These are phyloP conservation scores for Rotaria macrura DNA, from an alignment of 2,888 invertebrate species.

Conservation along the genomic window DNA sequence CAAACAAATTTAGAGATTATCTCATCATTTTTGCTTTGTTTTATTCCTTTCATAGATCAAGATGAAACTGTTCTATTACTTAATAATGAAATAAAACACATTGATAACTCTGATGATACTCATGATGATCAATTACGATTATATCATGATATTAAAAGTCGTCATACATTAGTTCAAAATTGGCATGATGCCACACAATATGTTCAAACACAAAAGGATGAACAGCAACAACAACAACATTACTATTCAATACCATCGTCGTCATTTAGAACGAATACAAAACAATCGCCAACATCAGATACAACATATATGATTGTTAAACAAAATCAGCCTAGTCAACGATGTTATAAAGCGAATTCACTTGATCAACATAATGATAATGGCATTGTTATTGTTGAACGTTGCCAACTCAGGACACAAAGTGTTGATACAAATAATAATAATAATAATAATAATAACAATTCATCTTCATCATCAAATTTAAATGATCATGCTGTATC, in stretches of 20 bases:
- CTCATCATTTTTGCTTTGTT: no score
- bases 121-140: not conserved
- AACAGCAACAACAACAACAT: not conserved
- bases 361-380: conserved; percentile 17
- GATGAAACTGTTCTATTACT: conserved; percentile 4
- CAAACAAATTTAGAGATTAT: not conserved
- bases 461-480: not conserved
- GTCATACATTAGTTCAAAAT: not conserved
- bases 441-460: not conserved
- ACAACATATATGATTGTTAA: not conserved
- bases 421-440: conserved; percentile 20
- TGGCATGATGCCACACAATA: conserved; percentile 2
- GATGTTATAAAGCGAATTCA: conserved; percentile 17
- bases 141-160: not conserved
- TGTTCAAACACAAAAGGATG: conserved; percentile 7
- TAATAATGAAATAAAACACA: not conserved
- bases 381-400: conserved; percentile 14
- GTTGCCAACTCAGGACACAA: not conserved
- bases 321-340: conserved; percentile 6
- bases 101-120: not conserved
- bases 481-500: not conserved
- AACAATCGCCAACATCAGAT: not conserved
- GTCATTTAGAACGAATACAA: not conserved
- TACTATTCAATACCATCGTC: not conserved
- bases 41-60: not conserved